These are phyloP conservation scores for Benitochromis conjunctus DNA, from an alignment of 2,113 vertebrate genomes.

Conservation along the genomic window DNA sequence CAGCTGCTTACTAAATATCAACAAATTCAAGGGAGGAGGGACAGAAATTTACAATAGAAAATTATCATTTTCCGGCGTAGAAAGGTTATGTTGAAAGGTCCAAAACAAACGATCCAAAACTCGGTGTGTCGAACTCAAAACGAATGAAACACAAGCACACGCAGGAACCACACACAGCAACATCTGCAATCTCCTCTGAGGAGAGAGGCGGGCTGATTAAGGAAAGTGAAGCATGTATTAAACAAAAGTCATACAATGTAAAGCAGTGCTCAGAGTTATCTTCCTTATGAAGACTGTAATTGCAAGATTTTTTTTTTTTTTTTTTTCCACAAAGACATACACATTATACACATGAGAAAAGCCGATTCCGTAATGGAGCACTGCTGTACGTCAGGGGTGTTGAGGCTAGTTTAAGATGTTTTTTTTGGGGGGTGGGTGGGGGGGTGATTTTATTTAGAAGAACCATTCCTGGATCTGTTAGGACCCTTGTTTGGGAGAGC, in stretches of 20 bases:
- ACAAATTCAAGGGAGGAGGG: slow-evolving; percentile 40
- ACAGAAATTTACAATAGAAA: slow-evolving; percentile 68
- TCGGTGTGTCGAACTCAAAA: slow-evolving; percentile 5
- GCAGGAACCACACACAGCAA: slow-evolving; percentile 1
- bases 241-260: slow-evolving; percentile 25
- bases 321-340: slow-evolving; percentile 51
- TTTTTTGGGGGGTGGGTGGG: neutral
- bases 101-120: slow-evolving; percentile 30
- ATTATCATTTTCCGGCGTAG: slow-evolving; percentile 42
- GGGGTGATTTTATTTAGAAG: neutral
- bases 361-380: slow-evolving; percentile 20
- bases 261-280: slow-evolving; percentile 42
- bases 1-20: slow-evolving; percentile 66
- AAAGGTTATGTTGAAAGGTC: slow-evolving; percentile 45
- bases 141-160: slow-evolving; percentile 45
- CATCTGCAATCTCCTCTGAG: neutral
- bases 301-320: slow-evolving; percentile 13
- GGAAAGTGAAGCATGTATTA: slow-evolving; percentile 21
- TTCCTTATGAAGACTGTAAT: neutral
- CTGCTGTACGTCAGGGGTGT: neutral
- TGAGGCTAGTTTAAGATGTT: slow-evolving; percentile 6
- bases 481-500: slow-evolving; percentile 4
- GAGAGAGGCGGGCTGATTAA: neutral
- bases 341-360: slow-evolving; percentile 43
- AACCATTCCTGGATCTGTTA: slow-evolving; percentile 11